phyloP scores from a whole-genome alignment of 2,797 vertebrate genomes.

The Ctenopoma kingsleyae region DNA sequence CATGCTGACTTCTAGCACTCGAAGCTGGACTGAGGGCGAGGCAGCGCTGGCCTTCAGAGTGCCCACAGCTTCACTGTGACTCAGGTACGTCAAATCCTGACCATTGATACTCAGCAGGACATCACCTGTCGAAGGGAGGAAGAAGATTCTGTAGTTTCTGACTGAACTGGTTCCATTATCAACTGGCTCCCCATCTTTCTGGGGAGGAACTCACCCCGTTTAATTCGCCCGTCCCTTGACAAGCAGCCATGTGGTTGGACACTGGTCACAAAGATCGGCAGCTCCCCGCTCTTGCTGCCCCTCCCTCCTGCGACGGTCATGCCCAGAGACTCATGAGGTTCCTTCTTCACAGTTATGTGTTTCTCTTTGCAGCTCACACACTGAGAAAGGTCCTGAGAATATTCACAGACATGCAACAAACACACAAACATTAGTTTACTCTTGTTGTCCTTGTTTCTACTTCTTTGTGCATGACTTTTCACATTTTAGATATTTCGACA shows the following conservation, averaged over 20 bases:
- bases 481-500: not conserved
- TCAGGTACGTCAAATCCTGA: slow-evolving; percentile 94
- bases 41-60: slow-evolving; percentile 96
- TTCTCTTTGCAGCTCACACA: slow-evolving; percentile 98
- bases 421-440: slow-evolving; percentile 1
- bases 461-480: not conserved
- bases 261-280: slow-evolving; percentile 98
- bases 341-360: slow-evolving; percentile 97
- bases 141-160: not conserved
- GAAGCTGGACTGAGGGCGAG: slow-evolving; percentile 90
- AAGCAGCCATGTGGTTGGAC: slow-evolving; percentile 97
- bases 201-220: slow-evolving; percentile 86
- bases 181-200: no score
- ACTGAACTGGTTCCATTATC: not conserved
- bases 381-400: slow-evolving; percentile 92
- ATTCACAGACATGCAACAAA: slow-evolving; percentile 18
- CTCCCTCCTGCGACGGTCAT: slow-evolving; percentile 98
- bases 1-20: slow-evolving; percentile 93
- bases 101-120: slow-evolving; percentile 96
- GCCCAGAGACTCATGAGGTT: slow-evolving; percentile 95
- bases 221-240: slow-evolving; percentile 95
- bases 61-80: slow-evolving; percentile 96
- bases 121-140: slow-evolving; percentile 85
- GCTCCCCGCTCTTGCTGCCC: slow-evolving; percentile 96
- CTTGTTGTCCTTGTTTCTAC: not conserved